These are phyloP conservation scores for Drosophila insularis DNA, from an alignment of 1,140 invertebrate genomes.

Conservation along the genomic window DNA sequence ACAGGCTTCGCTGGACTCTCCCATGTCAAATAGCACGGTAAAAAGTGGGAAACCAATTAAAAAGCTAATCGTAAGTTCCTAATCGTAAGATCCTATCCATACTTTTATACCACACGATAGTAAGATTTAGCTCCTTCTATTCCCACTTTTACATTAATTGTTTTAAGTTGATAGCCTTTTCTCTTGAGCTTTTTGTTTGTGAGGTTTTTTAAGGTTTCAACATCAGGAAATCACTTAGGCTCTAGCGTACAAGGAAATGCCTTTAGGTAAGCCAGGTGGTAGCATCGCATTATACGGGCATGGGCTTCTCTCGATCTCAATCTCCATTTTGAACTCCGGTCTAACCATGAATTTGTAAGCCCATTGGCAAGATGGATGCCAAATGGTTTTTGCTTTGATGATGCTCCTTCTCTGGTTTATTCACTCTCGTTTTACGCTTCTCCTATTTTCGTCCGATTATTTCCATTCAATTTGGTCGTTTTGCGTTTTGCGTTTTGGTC, in stretches of 20 bases:
- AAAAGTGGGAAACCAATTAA: too few species aligned
- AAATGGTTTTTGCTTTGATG: constrained; percentile 14
- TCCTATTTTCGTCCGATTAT: constrained; percentile 35
- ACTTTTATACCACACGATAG: too few species aligned
- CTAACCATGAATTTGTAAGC: background rate
- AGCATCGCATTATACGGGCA: background rate
- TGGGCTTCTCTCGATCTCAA: background rate
- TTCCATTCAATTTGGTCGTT: constrained; percentile 60
- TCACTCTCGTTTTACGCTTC: constrained; percentile 9
- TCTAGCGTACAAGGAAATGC: background rate
- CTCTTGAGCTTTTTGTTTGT: background rate
- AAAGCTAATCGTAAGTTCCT: too few species aligned
- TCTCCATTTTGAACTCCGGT: background rate
- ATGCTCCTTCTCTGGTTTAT: constrained; percentile 25
- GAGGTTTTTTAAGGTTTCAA: background rate
- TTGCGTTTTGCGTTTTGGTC: constrained; percentile 57
- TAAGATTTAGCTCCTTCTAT: too few species aligned
- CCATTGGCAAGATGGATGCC: background rate
- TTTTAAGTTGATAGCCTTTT: background rate
- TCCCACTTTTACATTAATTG: background rate
- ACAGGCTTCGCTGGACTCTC: too few species aligned
- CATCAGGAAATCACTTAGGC: constrained; percentile 2
- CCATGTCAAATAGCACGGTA: too few species aligned
- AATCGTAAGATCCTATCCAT: too few species aligned
- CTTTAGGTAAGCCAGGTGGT: background rate